Percentiles rank a stretch among this genome's conserved stretches.
Evolutionary conservation across 2,888 invertebrate species (phyloP).

Genomic region (Nomada goodeniana): DNA sequence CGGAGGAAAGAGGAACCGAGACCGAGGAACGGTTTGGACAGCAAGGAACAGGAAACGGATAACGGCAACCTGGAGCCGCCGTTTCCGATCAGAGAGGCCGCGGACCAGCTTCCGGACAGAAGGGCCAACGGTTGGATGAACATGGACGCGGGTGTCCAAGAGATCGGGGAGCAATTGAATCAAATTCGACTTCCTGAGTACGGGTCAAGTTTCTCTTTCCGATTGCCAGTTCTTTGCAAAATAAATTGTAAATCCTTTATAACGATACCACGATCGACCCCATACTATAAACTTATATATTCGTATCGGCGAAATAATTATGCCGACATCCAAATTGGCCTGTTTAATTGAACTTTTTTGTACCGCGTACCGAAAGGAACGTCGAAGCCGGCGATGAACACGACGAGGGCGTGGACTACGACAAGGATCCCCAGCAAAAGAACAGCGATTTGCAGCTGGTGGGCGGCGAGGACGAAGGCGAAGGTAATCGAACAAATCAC

Average conservation of each 20-base stretch:
- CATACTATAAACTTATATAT: no score
- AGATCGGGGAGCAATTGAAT: conserved; percentile 81
- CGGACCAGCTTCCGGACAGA: conserved; percentile 69
- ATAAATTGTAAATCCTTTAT: background rate
- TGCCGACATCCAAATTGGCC: no score
- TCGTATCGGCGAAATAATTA: no score
- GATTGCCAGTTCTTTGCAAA: no score
- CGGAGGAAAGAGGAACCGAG: conserved; percentile 59
- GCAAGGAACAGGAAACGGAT: conserved; percentile 63
- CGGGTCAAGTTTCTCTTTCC: conserved; percentile 16
- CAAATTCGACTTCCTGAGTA: conserved; percentile 77
- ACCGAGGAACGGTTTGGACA: conserved; percentile 51
- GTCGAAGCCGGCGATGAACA: conserved; percentile 78
- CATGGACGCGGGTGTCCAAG: conserved; percentile 78
- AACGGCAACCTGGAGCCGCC: conserved; percentile 64
- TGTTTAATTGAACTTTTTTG: no score
- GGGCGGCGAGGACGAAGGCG: conserved; percentile 81
- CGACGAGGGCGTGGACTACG: conserved; percentile 78
- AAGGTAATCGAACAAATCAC: conserved; percentile 70
- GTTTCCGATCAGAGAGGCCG: conserved; percentile 63
- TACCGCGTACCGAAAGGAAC: conserved; percentile 63
- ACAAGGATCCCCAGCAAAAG: conserved; percentile 78
- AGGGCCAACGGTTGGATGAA: conserved; percentile 71
- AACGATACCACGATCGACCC: no score
- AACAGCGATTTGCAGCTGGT: conserved; percentile 77